Conservation (phyloP, 2,797 vertebrate species). For the Sebastes iracundus region DNA sequence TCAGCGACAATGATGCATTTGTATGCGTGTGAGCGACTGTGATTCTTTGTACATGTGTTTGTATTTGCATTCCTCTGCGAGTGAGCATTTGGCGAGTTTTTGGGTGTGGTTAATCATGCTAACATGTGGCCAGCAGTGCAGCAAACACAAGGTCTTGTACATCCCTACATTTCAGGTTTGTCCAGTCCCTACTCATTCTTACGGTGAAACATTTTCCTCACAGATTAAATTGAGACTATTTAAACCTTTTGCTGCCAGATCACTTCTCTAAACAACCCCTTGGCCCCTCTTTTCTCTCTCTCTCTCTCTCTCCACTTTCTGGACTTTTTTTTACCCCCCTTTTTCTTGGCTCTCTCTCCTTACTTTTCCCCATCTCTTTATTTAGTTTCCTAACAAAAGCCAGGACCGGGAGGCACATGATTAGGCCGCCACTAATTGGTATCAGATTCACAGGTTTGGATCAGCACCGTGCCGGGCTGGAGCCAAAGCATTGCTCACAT, state of each 20-base stretch:
- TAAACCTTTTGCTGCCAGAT: conserved; percentile 59
- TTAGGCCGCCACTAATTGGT: conserved; percentile 80
- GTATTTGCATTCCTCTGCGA: conserved; percentile 21
- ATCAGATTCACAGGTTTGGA: conserved; percentile 82
- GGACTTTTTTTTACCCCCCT: conserved; percentile 16
- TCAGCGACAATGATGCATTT: conserved; percentile 62
- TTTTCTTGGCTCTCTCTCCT: conserved; percentile 16
- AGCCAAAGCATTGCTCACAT: conserved; percentile 74
- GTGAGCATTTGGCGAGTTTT: not conserved
- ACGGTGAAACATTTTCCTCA: conserved; percentile 32
- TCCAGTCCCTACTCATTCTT: conserved; percentile 6
- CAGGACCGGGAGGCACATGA: conserved; percentile 73
- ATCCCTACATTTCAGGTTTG: conserved; percentile 20
- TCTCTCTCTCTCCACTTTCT: conserved; percentile 19
- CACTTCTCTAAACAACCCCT: conserved; percentile 61
- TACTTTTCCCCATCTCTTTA: conserved; percentile 48
- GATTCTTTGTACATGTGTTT: conserved; percentile 12
- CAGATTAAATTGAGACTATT: conserved; percentile 54
- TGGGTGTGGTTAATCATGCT: conserved; percentile 36
- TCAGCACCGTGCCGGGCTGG: conserved; percentile 23
- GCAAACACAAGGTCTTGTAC: not conserved
- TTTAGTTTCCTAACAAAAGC: conserved; percentile 67
- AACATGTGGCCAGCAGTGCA: conserved; percentile 18
- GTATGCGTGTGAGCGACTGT: conserved; percentile 16
- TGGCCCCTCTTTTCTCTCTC: conserved; percentile 18